Conservation (phyloP, 2,113 vertebrate species). For the Jaculus jaculus region DNA sequence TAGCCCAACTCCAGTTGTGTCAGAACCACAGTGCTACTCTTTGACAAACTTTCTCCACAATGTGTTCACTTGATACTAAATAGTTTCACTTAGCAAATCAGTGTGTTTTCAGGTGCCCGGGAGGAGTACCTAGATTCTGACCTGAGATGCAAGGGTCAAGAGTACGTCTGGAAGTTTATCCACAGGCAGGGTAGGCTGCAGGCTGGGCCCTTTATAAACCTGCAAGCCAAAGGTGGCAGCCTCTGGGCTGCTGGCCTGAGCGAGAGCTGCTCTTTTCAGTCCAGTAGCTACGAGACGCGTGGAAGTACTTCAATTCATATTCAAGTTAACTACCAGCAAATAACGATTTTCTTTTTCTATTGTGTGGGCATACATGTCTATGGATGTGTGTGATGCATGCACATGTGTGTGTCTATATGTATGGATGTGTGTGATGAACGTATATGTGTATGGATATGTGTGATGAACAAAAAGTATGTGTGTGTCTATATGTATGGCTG, state of each 20-base stretch:
- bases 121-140: not conserved
- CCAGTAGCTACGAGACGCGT: not conserved
- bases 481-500: too few species aligned
- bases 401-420: too few species aligned
- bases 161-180: not conserved
- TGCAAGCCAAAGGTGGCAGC: not conserved
- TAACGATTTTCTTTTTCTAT: not conserved
- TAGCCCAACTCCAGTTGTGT: constrained; percentile 38
- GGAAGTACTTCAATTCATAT: not conserved
- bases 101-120: not conserved
- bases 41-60: constrained; percentile 28
- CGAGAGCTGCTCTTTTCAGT: not conserved
- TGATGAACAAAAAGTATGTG: too few species aligned
- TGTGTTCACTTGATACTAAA: not conserved
- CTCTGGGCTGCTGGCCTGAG: not conserved
- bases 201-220: not conserved
- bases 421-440: too few species aligned
- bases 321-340: not conserved
- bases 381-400: too few species aligned
- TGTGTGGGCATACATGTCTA: too few species aligned
- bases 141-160: not conserved
- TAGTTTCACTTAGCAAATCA: not conserved
- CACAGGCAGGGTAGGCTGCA: accelerated
- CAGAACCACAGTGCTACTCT: not conserved
- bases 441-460: too few species aligned